Percentiles rank a stretch among this genome's conserved stretches.
Evolutionary conservation across 1,140 invertebrate species (phyloP).

Genomic region (Nasonia vitripennis): DNA sequence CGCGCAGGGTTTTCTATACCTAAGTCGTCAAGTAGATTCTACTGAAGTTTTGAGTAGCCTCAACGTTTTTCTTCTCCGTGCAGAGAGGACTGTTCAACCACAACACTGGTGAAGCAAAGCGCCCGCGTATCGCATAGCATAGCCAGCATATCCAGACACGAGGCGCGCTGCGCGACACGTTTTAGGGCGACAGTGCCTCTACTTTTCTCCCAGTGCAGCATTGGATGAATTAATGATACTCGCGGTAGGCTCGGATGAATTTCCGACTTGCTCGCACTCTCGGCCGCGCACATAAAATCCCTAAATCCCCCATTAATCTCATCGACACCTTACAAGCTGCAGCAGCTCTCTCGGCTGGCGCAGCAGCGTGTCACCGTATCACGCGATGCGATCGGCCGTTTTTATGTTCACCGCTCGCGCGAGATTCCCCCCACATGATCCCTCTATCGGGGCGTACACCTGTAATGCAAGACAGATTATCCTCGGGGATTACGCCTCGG

Average conservation of each 20-base stretch:
- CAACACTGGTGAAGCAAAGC: too few species aligned
- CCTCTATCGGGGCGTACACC: slow-evolving; percentile 52
- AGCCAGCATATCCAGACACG: too few species aligned
- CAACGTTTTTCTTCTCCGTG: too few species aligned
- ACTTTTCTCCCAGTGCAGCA: too few species aligned
- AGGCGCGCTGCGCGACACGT: too few species aligned
- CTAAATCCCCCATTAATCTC: neutral
- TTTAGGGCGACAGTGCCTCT: too few species aligned
- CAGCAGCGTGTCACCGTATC: neutral
- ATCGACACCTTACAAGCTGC: neutral
- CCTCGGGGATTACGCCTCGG: slow-evolving; percentile 36
- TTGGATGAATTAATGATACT: too few species aligned
- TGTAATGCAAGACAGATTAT: slow-evolving; percentile 56
- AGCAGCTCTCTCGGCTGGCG: neutral
- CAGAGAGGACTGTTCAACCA: too few species aligned
- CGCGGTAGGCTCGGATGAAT: neutral
- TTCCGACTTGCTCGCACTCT: neutral
- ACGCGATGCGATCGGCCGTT: neutral
- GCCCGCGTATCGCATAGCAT: too few species aligned
- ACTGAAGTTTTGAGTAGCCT: too few species aligned
- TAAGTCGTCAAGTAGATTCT: too few species aligned
- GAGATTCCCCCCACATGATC: slow-evolving; percentile 18
- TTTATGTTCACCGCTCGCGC: neutral
- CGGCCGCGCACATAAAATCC: neutral
- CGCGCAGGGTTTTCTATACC: too few species aligned